Evolutionary conservation across 1,140 invertebrate genomes (phyloP), one percentile per base, ranked within the genome.

Genomic region (Pseudomyrmex cubaensis): DNA sequence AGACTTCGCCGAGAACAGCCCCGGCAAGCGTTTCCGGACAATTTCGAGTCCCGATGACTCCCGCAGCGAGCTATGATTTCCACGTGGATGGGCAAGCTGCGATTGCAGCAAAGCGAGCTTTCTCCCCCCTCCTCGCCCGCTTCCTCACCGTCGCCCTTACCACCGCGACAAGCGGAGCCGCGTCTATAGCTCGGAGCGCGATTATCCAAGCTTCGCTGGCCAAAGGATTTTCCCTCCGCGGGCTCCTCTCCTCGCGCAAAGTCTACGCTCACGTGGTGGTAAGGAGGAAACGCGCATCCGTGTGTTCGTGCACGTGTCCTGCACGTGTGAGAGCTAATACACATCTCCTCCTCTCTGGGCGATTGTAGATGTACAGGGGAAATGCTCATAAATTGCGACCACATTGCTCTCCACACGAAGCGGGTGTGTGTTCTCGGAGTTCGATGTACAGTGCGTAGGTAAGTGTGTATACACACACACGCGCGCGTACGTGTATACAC

Each of bases 151-250:
- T n/a, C 69, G n/a, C 20, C 56, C 50, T 74, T 62, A 83, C 67
- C 82, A 85, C 78, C 70, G 46, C 59, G 80, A 78, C 67, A 88
- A 83, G 62, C 85, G 35, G 5, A 35, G 35, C 35, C 35, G 54
- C 77, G 82, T 78, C 76, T 91, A 93, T 91, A 92, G 89, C 90
- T 90, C 62, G 63, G 78, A 90, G 88, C 85, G 76, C 91, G 92
- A 93, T 93, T 94, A 94, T 92, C 89, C 91, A 92, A 93, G 93
- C 93, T 93, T 90, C 88, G 90, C 91, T 94, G 89, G 85, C 92
- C 93, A 93, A 93, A 93, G 92, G 92, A 93, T 92, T 92, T 91
- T 90, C 90, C 87, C 87, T 90, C 84, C 84, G 87, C 89, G 87
- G 62, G 74, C 86, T 90, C 70, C 83, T 50, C 22, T 86, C 89